Base-by-base conservation (phyloP, 2,888 invertebrate species). In the Diplolepis rosae region DNA sequence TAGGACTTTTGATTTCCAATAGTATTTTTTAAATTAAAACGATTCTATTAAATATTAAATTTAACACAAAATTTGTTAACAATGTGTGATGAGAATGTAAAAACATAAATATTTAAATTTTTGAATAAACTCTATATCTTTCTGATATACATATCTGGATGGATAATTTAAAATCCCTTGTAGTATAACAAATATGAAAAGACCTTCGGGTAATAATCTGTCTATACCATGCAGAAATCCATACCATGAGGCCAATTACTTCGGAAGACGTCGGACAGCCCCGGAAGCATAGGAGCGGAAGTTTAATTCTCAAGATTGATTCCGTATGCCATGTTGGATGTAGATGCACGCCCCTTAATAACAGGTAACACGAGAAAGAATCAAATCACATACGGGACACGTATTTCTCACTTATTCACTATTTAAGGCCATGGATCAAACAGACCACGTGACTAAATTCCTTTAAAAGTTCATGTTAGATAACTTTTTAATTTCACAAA, bases 221-320 rank as follows among this genome's bases (percentile, higher is more conserved):
- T 56, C 56, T 35, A 56, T 56, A 56, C 32, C 56, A 56, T 35
- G 22, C 35, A 56, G 56, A 32, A 56, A 56, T 56, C 56, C 56
- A 56, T 56, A 56, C 35, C 35, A 22, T 56, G 56, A 56, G 35
- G 56, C 56, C 56, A 32, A 56, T 56, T 56, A 56, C 56, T 56
- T 56, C 56, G 56, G 56, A 56, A 56, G 56, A 56, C 32, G 56
- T 45, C 51, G 28, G 69, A 68, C 42, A 54, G 51, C 70, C 75
- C 82, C 82, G 84, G 83, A 84, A 84, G 80, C 77, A 76, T 77
- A 72, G 72, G 79, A 78, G 76, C 83, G 83, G 85, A 85, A 85
- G 85, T 84, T 84, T 82, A 83, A 85, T 86, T 85, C 83, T 79
- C 77, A 83, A 84, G 83, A 85, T 85, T 84, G 83, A 86, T 86